Conservation (phyloP, 1,140 invertebrate genomes). For the Holotrichia oblita region DNA sequence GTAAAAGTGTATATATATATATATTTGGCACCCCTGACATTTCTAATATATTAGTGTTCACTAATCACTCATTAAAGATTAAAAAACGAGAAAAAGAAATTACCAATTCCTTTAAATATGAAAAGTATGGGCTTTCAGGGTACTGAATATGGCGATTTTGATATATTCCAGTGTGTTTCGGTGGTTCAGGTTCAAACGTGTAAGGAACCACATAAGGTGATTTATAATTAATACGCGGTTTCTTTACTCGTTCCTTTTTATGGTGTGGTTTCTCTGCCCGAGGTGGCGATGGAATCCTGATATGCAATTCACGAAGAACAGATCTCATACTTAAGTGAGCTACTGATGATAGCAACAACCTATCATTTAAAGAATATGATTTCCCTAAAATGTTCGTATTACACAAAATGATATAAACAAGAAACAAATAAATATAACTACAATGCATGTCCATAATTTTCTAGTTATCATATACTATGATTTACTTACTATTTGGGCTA, state of each 20-base stretch:
- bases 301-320: conserved; percentile 57
- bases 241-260: conserved; percentile 38
- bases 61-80: too few relatives aligned
- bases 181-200: conserved; percentile 48
- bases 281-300: conserved; percentile 58
- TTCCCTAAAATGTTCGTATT: conserved; percentile 42
- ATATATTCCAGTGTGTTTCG: conserved; percentile 50
- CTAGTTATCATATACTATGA: too few relatives aligned
- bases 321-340: conserved; percentile 54
- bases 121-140: conserved; percentile 57
- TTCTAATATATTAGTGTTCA: too few relatives aligned
- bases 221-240: conserved; percentile 41
- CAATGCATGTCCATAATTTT: too few relatives aligned
- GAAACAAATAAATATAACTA: too few relatives aligned
- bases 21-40: too few relatives aligned
- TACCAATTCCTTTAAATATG: conserved; percentile 52
- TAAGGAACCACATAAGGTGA: conserved; percentile 54
- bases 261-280: not conserved
- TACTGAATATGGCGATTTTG: conserved; percentile 53
- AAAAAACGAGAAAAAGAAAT: not conserved
- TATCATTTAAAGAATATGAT: conserved; percentile 47
- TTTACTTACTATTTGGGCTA: conserved; percentile 47
- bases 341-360: conserved; percentile 55
- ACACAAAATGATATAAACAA: not conserved
- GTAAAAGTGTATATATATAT: too few relatives aligned